Base-by-base conservation (phyloP, 2,888 invertebrate genomes). In the Catocala fraxini region DNA sequence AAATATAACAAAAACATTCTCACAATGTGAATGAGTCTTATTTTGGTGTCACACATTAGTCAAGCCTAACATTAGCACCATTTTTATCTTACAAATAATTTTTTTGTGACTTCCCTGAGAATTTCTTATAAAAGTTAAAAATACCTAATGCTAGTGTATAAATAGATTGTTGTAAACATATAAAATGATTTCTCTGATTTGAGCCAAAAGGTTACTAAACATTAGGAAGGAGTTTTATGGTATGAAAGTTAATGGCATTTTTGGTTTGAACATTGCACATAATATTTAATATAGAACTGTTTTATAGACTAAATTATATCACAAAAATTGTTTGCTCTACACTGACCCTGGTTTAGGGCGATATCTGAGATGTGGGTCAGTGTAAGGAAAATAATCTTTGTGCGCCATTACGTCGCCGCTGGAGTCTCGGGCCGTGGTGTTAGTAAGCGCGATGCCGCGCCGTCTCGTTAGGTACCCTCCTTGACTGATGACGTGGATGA, bases 191-290 rank as follows among this genome's bases (percentile, higher is more conserved):
- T 87, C 85, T 92, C 91, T 87, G 90, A 90, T 91, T 94, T 93
- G 93, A 94, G 94, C 93, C 93, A 90, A 92, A 91, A 85, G 80
- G 81, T 84, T 77, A 77, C 75, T 77, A 82, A 79, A 84, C 76
- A 86, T 86, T 84, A 88, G 84, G 85, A 86, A 89, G 87, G 85
- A 89, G 85, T 84, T 89, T 87, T 83, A 87, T 82, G 84, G 88
- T 89, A 85, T 86, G 88, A 91, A 87, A 89, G 89, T 90, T 91
- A 91, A 88, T 91, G 92, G 90, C 89, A 84, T 93, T 92, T 94
- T 94, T 93, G 93, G 94, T 92, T 93, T 93, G 88, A 91, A 90
- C 89, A 94, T 94, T 94, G 94, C 94, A 94, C 94, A 89, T 91
- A 87, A 87, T 89, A 82, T 86, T 82, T 89, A 87, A 83, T 83